A percentile compares a stretch with the other conserved stretches of the same genome.
phyloP scores from a whole-genome alignment of 2,113 vertebrate genomes.

The Cervus canadensis region DNA sequence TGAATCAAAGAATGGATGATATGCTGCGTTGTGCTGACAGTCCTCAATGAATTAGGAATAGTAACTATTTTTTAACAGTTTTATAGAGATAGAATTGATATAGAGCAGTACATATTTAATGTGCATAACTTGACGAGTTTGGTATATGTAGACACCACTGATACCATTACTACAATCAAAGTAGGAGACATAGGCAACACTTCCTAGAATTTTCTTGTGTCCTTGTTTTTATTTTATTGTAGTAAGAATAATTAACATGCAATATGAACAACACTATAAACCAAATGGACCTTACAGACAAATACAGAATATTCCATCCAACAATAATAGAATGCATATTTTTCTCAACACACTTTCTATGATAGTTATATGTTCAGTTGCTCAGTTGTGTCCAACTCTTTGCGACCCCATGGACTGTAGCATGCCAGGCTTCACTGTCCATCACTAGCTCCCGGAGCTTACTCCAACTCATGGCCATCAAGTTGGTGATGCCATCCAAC shows the following conservation, averaged over 20 bases:
- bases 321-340: not conserved
- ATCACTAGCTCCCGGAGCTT: not conserved
- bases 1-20: not conserved
- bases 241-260: not conserved
- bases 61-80: not conserved
- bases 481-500: not conserved
- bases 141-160: not conserved
- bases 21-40: not conserved
- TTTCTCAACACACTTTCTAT: not conserved
- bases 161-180: not conserved
- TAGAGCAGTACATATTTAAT: not conserved
- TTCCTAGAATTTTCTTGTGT: not conserved
- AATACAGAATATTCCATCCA: not conserved
- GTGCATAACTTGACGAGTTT: not conserved
- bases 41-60: not conserved
- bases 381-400: fast-evolving
- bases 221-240: not conserved
- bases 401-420: not conserved
- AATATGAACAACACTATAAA: not conserved
- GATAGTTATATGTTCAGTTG: not conserved
- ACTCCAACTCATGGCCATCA: not conserved
- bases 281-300: not conserved
- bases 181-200: not conserved
- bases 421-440: not conserved
- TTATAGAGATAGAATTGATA: not conserved